Conservation (phyloP, 2,888 invertebrate species). For the Acleris cristana region DNA sequence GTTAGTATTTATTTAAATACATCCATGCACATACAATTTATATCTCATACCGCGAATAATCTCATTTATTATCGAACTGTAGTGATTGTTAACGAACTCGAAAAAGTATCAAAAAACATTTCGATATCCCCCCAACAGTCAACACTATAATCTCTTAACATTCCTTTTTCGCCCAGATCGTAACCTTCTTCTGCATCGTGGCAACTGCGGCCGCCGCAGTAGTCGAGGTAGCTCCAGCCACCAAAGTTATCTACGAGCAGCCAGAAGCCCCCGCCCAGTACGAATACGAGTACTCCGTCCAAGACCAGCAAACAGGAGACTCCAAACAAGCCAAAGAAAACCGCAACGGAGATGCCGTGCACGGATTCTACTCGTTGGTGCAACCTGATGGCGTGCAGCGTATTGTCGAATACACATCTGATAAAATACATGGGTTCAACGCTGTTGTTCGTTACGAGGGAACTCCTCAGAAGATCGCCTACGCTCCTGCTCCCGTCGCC, state of each 20-base stretch:
- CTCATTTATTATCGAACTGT: too few relatives aligned
- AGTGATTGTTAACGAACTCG: too few relatives aligned
- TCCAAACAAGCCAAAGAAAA: constrained; percentile 48
- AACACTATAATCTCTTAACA: too few relatives aligned
- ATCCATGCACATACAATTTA: too few relatives aligned
- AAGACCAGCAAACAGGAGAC: constrained; percentile 48
- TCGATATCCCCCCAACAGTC: too few relatives aligned
- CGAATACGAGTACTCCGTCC: constrained; percentile 39
- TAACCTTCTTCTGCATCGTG: constrained; percentile 55
- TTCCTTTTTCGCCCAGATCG: constrained; percentile 46
- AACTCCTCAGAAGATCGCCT: constrained; percentile 44
- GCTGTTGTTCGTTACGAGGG: constrained; percentile 76
- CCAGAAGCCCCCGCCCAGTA: constrained; percentile 34
- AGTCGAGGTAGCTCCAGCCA: constrained; percentile 44
- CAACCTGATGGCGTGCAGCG: constrained; percentile 47
- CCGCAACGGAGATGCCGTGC: constrained; percentile 47
- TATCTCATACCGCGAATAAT: too few relatives aligned
- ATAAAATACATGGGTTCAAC: constrained; percentile 74
- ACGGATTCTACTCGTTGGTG: constrained; percentile 47
- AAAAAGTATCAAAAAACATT: too few relatives aligned
- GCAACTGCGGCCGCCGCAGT: constrained; percentile 58
- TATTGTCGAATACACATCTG: constrained; percentile 53
- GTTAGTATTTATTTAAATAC: too few relatives aligned
- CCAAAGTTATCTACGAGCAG: constrained; percentile 40
- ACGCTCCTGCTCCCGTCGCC: constrained; percentile 43